These are phyloP conservation scores for Lasioglossum malachurum DNA, from an alignment of 2,888 invertebrate species.

Conservation along the genomic window DNA sequence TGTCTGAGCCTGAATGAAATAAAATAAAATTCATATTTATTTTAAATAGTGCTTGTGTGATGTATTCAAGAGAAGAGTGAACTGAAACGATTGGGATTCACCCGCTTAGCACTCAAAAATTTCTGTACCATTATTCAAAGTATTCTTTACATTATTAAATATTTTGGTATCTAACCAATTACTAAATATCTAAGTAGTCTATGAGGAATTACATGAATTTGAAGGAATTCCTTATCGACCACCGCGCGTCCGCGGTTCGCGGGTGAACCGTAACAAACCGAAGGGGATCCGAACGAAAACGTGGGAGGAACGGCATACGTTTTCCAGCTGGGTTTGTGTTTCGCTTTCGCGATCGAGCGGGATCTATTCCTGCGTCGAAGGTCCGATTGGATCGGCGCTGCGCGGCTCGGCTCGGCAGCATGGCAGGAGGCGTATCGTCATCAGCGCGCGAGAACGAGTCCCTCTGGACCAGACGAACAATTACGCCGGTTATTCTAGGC, in stretches of 20 bases:
- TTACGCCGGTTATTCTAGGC: constrained; percentile 66
- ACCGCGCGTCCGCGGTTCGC: not conserved
- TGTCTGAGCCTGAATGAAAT: too few relatives aligned
- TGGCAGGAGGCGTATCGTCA: constrained; percentile 11
- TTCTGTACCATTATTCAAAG: too few relatives aligned
- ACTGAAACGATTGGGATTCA: too few relatives aligned
- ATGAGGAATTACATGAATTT: too few relatives aligned
- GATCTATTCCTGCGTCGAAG: not conserved
- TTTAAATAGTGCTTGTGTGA: too few relatives aligned
- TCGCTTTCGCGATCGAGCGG: constrained; percentile 6
- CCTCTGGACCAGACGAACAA: constrained; percentile 54
- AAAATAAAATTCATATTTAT: too few relatives aligned
- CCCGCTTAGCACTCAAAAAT: too few relatives aligned
- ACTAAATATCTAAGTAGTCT: too few relatives aligned
- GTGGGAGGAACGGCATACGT: not conserved
- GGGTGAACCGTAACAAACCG: constrained; percentile 21
- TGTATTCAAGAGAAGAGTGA: too few relatives aligned
- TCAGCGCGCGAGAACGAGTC: constrained; percentile 32
- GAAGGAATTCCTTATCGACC: too few relatives aligned
- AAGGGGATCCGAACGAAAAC: constrained; percentile 14
- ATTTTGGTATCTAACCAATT: too few relatives aligned
- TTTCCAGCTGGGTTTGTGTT: not conserved
- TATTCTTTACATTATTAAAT: too few relatives aligned
- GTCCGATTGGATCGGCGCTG: not conserved
- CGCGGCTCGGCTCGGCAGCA: not conserved